Evolutionary conservation across 2,797 vertebrate genomes (phyloP).

Genomic region (Sebastes vulpes): DNA sequence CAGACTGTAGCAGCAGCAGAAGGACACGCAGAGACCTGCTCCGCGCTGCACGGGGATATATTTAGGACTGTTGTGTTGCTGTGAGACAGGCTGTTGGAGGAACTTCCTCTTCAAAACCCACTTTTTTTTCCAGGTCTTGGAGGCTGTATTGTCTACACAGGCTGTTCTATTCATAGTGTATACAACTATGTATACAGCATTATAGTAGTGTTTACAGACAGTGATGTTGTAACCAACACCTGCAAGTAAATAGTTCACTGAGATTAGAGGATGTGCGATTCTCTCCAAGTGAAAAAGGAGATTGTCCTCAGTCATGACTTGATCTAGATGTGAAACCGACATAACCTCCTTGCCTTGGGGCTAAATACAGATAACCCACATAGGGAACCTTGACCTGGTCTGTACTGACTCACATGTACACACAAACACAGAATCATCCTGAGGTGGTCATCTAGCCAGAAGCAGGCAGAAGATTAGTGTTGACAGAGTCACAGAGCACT

Average conservation of each 20-base stretch:
- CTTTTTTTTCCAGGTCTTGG: conserved; percentile 16
- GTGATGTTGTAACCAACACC: not conserved
- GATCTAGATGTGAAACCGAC: conserved; percentile 29
- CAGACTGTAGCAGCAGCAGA: conserved; percentile 36
- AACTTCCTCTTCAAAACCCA: conserved; percentile 48
- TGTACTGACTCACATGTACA: not conserved
- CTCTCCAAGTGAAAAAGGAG: not conserved
- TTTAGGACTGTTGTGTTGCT: conserved; percentile 58
- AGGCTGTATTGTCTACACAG: not conserved
- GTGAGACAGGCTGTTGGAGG: conserved; percentile 21
- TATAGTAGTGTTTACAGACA: not conserved
- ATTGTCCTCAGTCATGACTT: conserved; percentile 14
- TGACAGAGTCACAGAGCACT: not conserved
- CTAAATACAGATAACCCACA: conserved; percentile 63
- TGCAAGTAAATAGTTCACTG: conserved; percentile 11
- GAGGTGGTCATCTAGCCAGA: not conserved
- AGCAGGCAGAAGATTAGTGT: not conserved
- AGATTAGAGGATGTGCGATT: conserved; percentile 2
- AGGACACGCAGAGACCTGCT: conserved; percentile 68
- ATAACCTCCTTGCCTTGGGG: conserved; percentile 18
- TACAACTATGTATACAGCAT: not conserved
- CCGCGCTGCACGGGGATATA: conserved; percentile 58
- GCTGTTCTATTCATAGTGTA: conserved; percentile 12
- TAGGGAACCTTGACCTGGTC: conserved; percentile 52
- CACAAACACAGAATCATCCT: not conserved